Percentiles rank a stretch among this genome's conserved stretches.
Evolutionary conservation across 2,888 invertebrate genomes (phyloP).

Genomic region (Chrysina gloriosa): DNA sequence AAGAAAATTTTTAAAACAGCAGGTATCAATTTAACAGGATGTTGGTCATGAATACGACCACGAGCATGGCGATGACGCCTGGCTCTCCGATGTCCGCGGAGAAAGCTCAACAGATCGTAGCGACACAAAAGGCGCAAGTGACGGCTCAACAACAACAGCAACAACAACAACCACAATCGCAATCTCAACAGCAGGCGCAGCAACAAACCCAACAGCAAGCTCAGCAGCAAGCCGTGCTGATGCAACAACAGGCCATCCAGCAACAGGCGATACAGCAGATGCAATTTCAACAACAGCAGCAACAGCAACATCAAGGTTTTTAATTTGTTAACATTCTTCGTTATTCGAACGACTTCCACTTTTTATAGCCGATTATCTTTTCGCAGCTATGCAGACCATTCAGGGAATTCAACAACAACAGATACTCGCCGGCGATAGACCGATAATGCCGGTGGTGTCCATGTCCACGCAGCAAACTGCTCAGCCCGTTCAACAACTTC

Average conservation of each 20-base stretch:
- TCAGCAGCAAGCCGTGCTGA: slow-evolving; percentile 51
- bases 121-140: slow-evolving; percentile 64
- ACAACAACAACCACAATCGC: slow-evolving; percentile 66
- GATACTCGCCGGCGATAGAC: slow-evolving; percentile 66
- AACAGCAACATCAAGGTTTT: slow-evolving; percentile 60
- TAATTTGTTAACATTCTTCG: background rate
- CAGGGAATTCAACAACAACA: slow-evolving; percentile 67
- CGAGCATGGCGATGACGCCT: slow-evolving; percentile 69
- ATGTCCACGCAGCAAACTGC: slow-evolving; percentile 68
- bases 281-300: slow-evolving; percentile 58
- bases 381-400: slow-evolving; percentile 70
- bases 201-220: slow-evolving; percentile 65
- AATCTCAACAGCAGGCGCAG: slow-evolving; percentile 57
- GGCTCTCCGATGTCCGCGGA: slow-evolving; percentile 70
- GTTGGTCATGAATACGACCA: slow-evolving; percentile 70
- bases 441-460: slow-evolving; percentile 76
- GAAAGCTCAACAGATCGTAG: slow-evolving; percentile 68
- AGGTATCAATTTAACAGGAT: too few species aligned
- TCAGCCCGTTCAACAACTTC: slow-evolving; percentile 70
- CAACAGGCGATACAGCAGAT: slow-evolving; percentile 57
- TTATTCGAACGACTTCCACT: background rate
- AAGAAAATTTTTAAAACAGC: too few species aligned
- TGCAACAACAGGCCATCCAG: slow-evolving; percentile 48
- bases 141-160: slow-evolving; percentile 67
- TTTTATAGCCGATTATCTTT: slow-evolving; percentile 44